A percentile compares a stretch with the other conserved stretches of the same genome.
phyloP scores from a whole-genome alignment of 2,797 vertebrate species.

The Enteromius radiatus region DNA sequence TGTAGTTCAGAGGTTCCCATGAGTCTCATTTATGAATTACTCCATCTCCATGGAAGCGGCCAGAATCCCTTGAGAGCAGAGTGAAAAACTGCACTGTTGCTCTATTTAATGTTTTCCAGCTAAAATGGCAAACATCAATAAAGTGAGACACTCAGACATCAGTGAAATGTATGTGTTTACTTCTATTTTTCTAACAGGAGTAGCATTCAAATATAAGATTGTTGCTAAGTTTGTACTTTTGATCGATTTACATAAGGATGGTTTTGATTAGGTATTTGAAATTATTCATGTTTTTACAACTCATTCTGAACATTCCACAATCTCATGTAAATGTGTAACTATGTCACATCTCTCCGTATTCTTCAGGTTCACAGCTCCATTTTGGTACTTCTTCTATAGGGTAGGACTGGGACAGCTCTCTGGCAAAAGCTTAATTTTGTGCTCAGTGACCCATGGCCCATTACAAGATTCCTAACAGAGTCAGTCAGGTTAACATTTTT shows the following conservation, averaged over 20 bases:
- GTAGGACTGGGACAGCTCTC: too few species aligned
- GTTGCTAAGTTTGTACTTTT: background rate
- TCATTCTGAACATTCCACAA: background rate
- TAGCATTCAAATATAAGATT: background rate
- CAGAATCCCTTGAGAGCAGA: slow-evolving; percentile 53
- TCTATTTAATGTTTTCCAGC: slow-evolving; percentile 59
- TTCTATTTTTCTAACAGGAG: slow-evolving; percentile 1
- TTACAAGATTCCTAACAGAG: too few species aligned
- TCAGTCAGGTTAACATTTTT: too few species aligned
- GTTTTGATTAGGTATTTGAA: background rate
- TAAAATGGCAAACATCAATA: slow-evolving; percentile 21
- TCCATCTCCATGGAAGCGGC: slow-evolving; percentile 58
- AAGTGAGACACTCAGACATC: slow-evolving; percentile 7
- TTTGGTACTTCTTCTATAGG: too few species aligned
- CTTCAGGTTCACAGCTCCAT: too few species aligned
- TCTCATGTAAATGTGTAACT: background rate
- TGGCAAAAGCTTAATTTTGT: too few species aligned
- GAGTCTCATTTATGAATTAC: slow-evolving; percentile 78
- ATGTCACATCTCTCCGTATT: background rate
- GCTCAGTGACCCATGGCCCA: too few species aligned
- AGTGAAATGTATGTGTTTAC: background rate
- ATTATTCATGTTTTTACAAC: background rate
- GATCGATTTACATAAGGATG: background rate
- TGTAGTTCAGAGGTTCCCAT: slow-evolving; percentile 72
- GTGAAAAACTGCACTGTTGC: slow-evolving; percentile 59